Evolutionary conservation across 2,888 invertebrate species (phyloP).

Genomic region (Xanthia icteritia): DNA sequence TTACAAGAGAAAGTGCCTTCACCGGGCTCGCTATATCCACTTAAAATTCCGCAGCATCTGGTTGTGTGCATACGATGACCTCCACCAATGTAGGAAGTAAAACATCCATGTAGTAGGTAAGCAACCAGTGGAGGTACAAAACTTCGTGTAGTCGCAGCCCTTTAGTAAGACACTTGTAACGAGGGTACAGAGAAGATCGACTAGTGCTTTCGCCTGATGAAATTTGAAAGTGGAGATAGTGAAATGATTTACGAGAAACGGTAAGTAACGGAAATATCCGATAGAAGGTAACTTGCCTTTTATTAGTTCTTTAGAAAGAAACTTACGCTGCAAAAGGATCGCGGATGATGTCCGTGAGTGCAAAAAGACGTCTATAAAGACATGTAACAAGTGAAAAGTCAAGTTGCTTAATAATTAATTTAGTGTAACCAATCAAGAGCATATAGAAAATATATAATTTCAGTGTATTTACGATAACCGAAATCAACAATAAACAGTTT

Average conservation of each 20-base stretch:
- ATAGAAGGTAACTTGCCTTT: constrained; percentile 31
- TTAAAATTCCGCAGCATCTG: background rate
- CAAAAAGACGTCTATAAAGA: no score
- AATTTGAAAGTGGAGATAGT: constrained; percentile 62
- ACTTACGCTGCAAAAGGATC: background rate
- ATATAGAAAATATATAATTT: no score
- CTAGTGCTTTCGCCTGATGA: constrained; percentile 63
- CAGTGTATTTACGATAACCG: background rate
- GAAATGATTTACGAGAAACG: constrained; percentile 56
- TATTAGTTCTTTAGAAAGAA: constrained; percentile 7
- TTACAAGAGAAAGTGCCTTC: background rate
- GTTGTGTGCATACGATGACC: background rate
- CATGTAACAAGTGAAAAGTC: background rate
- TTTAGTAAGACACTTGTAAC: constrained; percentile 40
- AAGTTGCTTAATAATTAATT: background rate
- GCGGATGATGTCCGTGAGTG: background rate
- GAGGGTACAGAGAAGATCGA: constrained; percentile 47
- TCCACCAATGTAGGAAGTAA: background rate
- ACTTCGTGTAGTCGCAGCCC: constrained; percentile 12
- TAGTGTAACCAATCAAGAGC: background rate
- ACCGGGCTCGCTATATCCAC: background rate
- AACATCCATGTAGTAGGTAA: constrained; percentile 2
- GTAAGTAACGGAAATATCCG: constrained; percentile 35
- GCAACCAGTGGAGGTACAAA: constrained; percentile 20
- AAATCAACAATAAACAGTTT: background rate